Percentiles rank a stretch among this genome's conserved stretches.
Evolutionary conservation across 2,888 invertebrate species (phyloP).

Genomic region (Deilephila elpenor): DNA sequence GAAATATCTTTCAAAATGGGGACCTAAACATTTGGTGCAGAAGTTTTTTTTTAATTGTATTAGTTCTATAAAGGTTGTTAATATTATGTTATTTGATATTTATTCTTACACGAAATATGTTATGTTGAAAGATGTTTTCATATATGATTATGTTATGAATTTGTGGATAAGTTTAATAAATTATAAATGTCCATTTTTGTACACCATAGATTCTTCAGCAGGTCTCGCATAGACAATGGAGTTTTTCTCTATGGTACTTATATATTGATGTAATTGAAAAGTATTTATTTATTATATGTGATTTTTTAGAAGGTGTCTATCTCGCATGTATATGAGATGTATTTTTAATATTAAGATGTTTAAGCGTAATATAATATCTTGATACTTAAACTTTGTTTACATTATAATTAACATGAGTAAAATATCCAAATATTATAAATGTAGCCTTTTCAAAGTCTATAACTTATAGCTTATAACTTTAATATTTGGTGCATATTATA

Average conservation of each 20-base stretch:
- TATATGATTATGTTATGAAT: neutral
- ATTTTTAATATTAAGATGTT: conserved; percentile 13
- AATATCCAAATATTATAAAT: too few species aligned
- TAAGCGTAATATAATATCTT: conserved; percentile 17
- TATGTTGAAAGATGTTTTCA: neutral
- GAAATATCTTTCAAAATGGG: neutral
- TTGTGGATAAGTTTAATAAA: neutral
- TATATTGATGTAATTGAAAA: neutral
- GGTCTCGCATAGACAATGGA: neutral
- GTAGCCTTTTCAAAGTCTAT: too few species aligned
- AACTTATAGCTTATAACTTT: too few species aligned
- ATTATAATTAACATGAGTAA: neutral
- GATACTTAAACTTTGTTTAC: neutral
- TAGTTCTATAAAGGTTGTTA: too few species aligned
- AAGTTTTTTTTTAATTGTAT: too few species aligned
- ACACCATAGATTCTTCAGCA: neutral
- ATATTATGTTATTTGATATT: too few species aligned
- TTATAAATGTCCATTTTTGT: neutral
- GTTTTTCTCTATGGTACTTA: conserved; percentile 6
- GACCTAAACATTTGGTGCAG: neutral
- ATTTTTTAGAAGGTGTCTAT: conserved; percentile 12
- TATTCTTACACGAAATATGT: too few species aligned
- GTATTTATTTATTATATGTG: neutral
- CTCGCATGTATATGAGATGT: conserved; percentile 11
- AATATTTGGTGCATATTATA: too few species aligned